Evolutionary conservation across 2,113 vertebrate species (phyloP).

Genomic region (Hypocryptadius cinnamomeus): DNA sequence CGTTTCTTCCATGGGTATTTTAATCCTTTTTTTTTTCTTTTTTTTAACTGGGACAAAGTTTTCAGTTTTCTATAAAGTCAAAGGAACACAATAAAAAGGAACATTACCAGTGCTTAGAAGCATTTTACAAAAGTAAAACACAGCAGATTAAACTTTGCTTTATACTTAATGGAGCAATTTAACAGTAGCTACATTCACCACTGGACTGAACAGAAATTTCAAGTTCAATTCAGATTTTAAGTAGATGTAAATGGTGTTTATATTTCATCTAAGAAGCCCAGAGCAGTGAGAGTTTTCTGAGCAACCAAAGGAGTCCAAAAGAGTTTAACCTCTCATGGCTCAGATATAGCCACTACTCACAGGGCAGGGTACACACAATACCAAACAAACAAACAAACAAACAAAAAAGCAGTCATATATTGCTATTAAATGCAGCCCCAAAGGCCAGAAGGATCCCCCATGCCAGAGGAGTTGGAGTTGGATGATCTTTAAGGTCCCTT

Average conservation of each 20-base stretch:
- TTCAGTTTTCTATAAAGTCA: neutral
- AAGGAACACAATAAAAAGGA: neutral
- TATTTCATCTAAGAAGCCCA: neutral
- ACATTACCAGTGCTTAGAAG: neutral
- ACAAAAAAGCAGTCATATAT: neutral
- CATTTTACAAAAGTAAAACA: constrained; percentile 9
- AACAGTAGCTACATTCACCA: constrained; percentile 2
- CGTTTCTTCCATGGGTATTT: neutral
- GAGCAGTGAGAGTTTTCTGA: neutral
- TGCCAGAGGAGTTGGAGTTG: neutral
- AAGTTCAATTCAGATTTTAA: constrained; percentile 34
- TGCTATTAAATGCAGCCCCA: neutral
- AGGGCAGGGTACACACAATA: neutral
- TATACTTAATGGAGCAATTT: constrained; percentile 39
- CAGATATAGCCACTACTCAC: neutral
- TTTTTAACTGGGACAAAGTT: neutral
- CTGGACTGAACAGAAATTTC: constrained; percentile 28
- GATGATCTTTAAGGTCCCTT: neutral
- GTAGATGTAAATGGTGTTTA: constrained; percentile 18
- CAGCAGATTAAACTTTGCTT: constrained; percentile 37
- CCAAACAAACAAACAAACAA: neutral
- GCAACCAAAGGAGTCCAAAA: neutral
- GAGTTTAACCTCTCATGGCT: neutral
- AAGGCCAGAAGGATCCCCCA: neutral
- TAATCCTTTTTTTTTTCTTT: neutral